Evolutionary conservation across 2,113 vertebrate species (phyloP).

Genomic region (Struthio camelus): DNA sequence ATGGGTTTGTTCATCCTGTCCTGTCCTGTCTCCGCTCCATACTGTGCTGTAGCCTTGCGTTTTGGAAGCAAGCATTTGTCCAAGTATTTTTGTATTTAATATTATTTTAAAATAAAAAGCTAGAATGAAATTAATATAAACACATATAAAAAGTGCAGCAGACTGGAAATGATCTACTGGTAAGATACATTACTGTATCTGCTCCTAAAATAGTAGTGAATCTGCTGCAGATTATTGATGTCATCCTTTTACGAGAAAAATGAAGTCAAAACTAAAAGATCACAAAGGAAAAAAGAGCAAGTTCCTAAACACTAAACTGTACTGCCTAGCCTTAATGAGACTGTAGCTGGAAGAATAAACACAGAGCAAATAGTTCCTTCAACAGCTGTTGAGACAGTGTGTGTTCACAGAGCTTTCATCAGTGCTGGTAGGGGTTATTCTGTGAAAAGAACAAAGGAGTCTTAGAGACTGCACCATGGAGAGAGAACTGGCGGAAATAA

Average conservation of each 20-base stretch:
- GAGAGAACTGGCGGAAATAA: constrained; percentile 18
- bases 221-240: background rate
- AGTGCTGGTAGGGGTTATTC: constrained; percentile 26
- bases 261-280: background rate
- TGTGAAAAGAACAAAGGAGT: constrained; percentile 69
- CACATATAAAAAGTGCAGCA: background rate
- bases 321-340: background rate
- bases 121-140: background rate
- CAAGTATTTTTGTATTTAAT: background rate
- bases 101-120: background rate
- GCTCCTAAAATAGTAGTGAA: background rate
- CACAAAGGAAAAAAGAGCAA: background rate
- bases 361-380: constrained; percentile 53
- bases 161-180: background rate
- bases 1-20: fast-evolving
- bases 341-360: constrained; percentile 38
- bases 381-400: constrained; percentile 65
- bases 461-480: constrained; percentile 51
- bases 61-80: background rate
- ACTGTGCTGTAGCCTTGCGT: background rate
- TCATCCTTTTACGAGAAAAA: background rate
- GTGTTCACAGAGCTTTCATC: constrained; percentile 59
- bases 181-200: background rate
- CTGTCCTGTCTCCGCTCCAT: background rate
- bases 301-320: background rate